phyloP scores from a whole-genome alignment of 1,140 invertebrate species.

The Drosophila bocki region DNA sequence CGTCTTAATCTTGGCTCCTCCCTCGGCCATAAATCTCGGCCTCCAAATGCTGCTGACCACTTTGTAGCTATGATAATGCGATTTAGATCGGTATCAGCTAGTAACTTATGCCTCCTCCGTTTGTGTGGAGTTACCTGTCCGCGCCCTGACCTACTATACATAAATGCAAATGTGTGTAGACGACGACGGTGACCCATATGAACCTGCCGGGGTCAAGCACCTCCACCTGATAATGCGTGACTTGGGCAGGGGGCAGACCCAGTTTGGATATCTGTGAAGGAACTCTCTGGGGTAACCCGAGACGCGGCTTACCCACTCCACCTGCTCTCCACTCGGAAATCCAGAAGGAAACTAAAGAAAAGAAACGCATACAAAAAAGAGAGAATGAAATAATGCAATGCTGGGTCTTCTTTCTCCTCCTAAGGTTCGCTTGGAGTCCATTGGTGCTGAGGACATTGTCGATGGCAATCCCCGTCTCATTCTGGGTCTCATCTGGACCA shows the following conservation, averaged over 20 bases:
- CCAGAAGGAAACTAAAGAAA: slow-evolving; percentile 3
- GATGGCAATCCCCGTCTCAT: slow-evolving; percentile 98
- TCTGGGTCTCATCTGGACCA: slow-evolving; percentile 99
- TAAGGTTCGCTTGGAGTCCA: slow-evolving; percentile 89
- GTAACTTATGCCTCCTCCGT: slow-evolving; percentile 68
- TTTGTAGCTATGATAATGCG: slow-evolving; percentile 51
- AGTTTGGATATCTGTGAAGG: slow-evolving; percentile 48
- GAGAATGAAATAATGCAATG: slow-evolving; percentile 52
- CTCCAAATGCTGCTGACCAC: slow-evolving; percentile 27
- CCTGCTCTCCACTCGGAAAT: slow-evolving; percentile 20
- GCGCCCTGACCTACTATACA: slow-evolving; percentile 73
- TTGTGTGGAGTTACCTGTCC: slow-evolving; percentile 54
- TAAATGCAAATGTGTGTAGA: slow-evolving; percentile 62
- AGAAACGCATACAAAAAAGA: not conserved
- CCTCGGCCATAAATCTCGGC: slow-evolving; percentile 56
- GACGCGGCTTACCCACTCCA: slow-evolving; percentile 56
- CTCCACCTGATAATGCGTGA: slow-evolving; percentile 80
- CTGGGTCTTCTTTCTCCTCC: slow-evolving; percentile 3
- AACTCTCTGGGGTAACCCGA: slow-evolving; percentile 58
- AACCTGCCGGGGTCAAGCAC: slow-evolving; percentile 65
- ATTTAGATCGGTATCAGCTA: slow-evolving; percentile 59
- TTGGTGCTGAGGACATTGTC: slow-evolving; percentile 99
- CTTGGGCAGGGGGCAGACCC: slow-evolving; percentile 48
- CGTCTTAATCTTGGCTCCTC: not conserved
- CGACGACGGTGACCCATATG: slow-evolving; percentile 9